Base-by-base conservation (phyloP, 2,888 invertebrate species). In the Eilema caniola region DNA sequence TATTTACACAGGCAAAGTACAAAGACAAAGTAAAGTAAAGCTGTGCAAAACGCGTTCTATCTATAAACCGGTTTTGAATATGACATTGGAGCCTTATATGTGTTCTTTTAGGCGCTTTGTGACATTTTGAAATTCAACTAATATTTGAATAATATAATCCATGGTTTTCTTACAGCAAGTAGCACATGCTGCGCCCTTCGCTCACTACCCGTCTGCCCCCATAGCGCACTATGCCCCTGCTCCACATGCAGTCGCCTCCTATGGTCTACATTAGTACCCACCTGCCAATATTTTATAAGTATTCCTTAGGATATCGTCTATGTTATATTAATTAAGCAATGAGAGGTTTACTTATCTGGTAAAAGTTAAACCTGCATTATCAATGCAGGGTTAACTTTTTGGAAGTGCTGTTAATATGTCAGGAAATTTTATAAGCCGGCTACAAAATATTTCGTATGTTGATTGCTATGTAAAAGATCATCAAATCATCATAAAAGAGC, bases 141-240 rank as follows among this genome's bases (percentile, higher is more conserved):
- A n/a, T n/a, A n/a, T n/a, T n/a, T n/a, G n/a, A n/a, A 53, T 10
- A 53, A 28, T 28, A 47, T 28, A 12, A 28, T 41, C 20, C n/a
- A n/a, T 53, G n/a, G 5, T 31, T 28, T 64, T 64, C 2, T 53
- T 33, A 53, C 61, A 68, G 66, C 72, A 72, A 47, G 67, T 71
- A 28, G 69, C 69, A 20, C 72, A 72, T 57, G 70, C 63, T 67
- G 69, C 71, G 14, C 71, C 73, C 1, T 69, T 80, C 20, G 76
- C 68, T 10, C 76, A 72, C 56, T 69, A 74, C 20, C 78, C 81
- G 7, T 64, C 77, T 56, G 81, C 74, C 1, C 76, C 94, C 59
- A 85, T 94, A 47, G 87, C 93, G 41, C 91, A 93, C 71, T 95
- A 95, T 76, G 95, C 92, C 1, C 87, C 87, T 31, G 90, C 85